These are phyloP conservation scores for Bradysia coprophila DNA, from an alignment of 1,140 invertebrate species.

Conservation along the genomic window DNA sequence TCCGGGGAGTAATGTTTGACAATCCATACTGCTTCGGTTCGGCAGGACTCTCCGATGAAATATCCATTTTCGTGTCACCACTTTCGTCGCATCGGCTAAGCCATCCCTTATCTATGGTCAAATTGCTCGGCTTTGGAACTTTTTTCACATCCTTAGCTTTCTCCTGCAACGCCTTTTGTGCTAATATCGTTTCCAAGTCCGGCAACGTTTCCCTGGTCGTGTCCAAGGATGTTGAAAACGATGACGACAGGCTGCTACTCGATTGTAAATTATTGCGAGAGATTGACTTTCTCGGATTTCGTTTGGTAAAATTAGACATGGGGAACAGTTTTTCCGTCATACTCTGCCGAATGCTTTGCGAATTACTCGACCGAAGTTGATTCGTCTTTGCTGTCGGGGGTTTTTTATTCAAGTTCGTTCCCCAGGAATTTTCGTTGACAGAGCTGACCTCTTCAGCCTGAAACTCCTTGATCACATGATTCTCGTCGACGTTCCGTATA, in stretches of 20 bases:
- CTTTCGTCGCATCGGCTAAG: constrained; percentile 16
- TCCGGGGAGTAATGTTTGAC: too few relatives aligned
- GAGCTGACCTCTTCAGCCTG: constrained; percentile 11
- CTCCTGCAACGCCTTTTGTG: constrained; percentile 15
- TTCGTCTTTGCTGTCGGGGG: neutral
- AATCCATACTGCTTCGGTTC: too few relatives aligned
- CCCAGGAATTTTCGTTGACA: constrained; percentile 32
- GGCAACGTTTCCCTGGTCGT: constrained; percentile 12
- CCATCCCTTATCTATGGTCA: constrained; percentile 16
- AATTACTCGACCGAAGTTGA: neutral
- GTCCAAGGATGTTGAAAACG: neutral
- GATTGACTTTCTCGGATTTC: constrained; percentile 56
- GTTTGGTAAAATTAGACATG: constrained; percentile 40
- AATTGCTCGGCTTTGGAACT: neutral
- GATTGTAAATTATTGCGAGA: constrained; percentile 14
- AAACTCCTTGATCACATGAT: constrained; percentile 14
- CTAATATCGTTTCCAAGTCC: constrained; percentile 19
- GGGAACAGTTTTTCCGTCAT: constrained; percentile 38
- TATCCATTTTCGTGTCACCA: too few relatives aligned
- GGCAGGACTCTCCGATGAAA: too few relatives aligned
- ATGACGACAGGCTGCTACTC: constrained; percentile 4
- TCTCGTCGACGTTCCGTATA: constrained; percentile 6
- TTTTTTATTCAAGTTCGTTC: constrained; percentile 31
- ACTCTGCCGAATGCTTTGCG: neutral
- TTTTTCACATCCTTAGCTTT: neutral